These are phyloP conservation scores for Callorhinus ursinus DNA, from an alignment of 2,113 vertebrate genomes.

Conservation along the genomic window DNA sequence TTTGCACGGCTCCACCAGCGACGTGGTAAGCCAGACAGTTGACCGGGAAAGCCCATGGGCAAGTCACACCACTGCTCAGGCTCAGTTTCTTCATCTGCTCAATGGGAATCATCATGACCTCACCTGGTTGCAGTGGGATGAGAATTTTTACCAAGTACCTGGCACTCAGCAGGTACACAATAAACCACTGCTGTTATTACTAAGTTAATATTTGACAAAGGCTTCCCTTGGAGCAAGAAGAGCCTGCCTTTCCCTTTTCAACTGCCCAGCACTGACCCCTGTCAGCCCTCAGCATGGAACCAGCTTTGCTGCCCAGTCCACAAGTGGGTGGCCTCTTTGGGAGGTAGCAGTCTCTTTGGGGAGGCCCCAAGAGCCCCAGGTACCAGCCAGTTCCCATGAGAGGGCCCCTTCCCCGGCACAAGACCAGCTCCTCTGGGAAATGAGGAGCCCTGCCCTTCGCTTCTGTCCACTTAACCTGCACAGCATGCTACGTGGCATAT, in stretches of 20 bases:
- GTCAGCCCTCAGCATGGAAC: not conserved
- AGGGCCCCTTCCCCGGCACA: rapidly evolving
- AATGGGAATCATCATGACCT: not conserved
- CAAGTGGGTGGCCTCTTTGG: not conserved
- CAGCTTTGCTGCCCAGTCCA: not conserved
- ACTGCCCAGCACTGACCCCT: not conserved
- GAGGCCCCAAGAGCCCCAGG: not conserved
- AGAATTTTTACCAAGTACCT: not conserved
- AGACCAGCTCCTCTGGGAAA: not conserved
- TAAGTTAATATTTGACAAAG: slow-evolving; percentile 27
- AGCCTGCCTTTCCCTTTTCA: not conserved
- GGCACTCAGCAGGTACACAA: not conserved
- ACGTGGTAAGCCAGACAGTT: not conserved
- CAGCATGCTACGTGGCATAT: rapidly evolving
- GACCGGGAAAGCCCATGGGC: not conserved
- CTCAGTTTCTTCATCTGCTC: not conserved
- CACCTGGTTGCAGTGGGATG: not conserved
- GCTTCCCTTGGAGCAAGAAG: not conserved
- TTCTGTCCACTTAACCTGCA: not conserved
- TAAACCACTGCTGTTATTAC: not conserved
- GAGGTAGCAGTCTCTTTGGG: not conserved
- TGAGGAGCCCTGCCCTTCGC: rapidly evolving
- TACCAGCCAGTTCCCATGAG: not conserved
- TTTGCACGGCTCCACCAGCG: not conserved
- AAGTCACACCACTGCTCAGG: not conserved